Evolutionary conservation across 2,113 vertebrate species (phyloP), one percentile per base, ranked within the genome.

Genomic region (Sialia sialis): DNA sequence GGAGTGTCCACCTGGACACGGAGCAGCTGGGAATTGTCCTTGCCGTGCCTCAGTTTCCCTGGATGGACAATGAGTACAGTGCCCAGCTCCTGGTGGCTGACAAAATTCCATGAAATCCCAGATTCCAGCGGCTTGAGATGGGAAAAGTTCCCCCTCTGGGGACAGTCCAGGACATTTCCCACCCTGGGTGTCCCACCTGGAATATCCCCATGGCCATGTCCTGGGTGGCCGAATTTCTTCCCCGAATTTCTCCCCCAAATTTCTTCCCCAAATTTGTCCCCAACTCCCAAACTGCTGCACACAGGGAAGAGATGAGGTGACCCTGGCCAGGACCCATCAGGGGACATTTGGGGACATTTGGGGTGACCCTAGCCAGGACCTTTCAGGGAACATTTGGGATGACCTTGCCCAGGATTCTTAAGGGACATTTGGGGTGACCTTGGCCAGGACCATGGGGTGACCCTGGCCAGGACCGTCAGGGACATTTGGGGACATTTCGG

Each of bases 251-350:
- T n/a, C n/a, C n/a, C n/a, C 13, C 34, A 16, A 8, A 32, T 32
- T 63, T 20, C 25, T 49, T 7, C 30, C 58, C 16, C 43, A 11
- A 2, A n/a, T 58, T 68, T 21, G 17, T 60, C 30, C 41, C 48
- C 11, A 2, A 5, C 46, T 55, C 54, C 39, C 22, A 1, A 0
- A 3, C 20, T 32, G 16, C 36, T 43, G 5, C 3, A 0, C 20
- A 30, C 16, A 22, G 41, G 38, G 36, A n/a, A n/a, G n/a, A n/a
- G n/a, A 19, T 19, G 43, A 8, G n/a, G 46, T 36, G 7, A 8
- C 66, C 13, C 7, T 29, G 46, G 13, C 44, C 21, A 46, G 46
- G 21, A 46, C 46, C 46, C 6, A 41, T 10, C 13, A 3, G 39
- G 19, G 27, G 62, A 64, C 62, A n/a, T n/a, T n/a, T 39, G 38